These are phyloP conservation scores for Schlechtendalia chinensis DNA, from an alignment of 1,140 invertebrate species.

Conservation along the genomic window DNA sequence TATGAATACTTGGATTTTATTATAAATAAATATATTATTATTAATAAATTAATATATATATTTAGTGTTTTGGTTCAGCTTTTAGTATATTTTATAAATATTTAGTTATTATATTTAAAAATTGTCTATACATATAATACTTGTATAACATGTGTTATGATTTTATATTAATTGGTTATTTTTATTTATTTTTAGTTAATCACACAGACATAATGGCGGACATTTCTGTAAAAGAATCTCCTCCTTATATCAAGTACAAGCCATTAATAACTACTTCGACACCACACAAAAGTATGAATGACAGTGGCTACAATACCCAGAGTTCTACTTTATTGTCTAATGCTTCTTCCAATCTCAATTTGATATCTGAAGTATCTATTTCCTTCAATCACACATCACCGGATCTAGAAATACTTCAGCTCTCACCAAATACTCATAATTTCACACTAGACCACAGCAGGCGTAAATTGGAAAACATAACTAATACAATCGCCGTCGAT, in stretches of 20 bases:
- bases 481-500: not conserved
- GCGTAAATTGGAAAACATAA: constrained; percentile 24
- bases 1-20: no score
- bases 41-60: not conserved
- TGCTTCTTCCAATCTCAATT: not conserved
- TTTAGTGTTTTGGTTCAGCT: not conserved
- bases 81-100: not conserved
- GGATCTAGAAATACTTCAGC: constrained; percentile 6
- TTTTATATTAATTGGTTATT: constrained; percentile 3
- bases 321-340: constrained; percentile 1
- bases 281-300: constrained; percentile 49
- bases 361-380: constrained; percentile 33
- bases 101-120: not conserved
- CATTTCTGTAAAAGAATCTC: constrained; percentile 28
- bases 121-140: not conserved
- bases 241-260: constrained; percentile 3
- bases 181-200: constrained; percentile 24
- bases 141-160: not conserved
- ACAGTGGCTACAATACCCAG: constrained; percentile 51
- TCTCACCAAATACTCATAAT: not conserved
- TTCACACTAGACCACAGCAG: not conserved
- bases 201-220: constrained; percentile 27
- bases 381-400: constrained; percentile 6
- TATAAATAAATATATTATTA: no score
- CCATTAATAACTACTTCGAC: constrained; percentile 39